A percentile compares a stretch with the other conserved stretches of the same genome.
Conservation (phyloP, 2,888 invertebrate species). For the Geophilus truncorum region DNA sequence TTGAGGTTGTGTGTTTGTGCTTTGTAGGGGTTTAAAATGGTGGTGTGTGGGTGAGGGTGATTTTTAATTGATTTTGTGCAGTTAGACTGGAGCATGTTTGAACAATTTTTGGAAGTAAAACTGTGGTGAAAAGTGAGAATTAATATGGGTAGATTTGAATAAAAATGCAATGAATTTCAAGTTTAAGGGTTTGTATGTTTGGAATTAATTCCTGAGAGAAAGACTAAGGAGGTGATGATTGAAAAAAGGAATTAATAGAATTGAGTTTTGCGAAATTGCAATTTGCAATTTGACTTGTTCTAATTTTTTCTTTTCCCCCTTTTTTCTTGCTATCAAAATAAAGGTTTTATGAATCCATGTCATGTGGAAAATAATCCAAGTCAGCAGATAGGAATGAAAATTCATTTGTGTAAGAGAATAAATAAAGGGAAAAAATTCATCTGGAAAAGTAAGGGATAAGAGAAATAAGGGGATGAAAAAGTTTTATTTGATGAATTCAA, state of each 20-base stretch:
- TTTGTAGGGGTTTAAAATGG: neutral
- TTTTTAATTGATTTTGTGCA: neutral
- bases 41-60: neutral
- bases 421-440: neutral
- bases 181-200: neutral
- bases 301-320: neutral
- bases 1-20: neutral
- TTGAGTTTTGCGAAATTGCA: neutral
- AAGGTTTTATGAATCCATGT: slow-evolving; percentile 11
- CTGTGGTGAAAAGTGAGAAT: neutral
- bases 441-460: neutral
- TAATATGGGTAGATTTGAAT: neutral
- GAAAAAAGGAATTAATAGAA: neutral
- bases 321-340: neutral
- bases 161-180: neutral
- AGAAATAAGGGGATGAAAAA: neutral
- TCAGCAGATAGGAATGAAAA: slow-evolving; percentile 20
- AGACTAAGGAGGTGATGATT: neutral
- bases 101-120: neutral
- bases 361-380: slow-evolving; percentile 24
- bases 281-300: neutral
- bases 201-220: neutral
- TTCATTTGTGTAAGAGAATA: slow-evolving; percentile 14
- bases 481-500: neutral
- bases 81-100: neutral